Evolutionary conservation across 2,797 vertebrate species (phyloP).

Genomic region (Apogon hyalosoma): DNA sequence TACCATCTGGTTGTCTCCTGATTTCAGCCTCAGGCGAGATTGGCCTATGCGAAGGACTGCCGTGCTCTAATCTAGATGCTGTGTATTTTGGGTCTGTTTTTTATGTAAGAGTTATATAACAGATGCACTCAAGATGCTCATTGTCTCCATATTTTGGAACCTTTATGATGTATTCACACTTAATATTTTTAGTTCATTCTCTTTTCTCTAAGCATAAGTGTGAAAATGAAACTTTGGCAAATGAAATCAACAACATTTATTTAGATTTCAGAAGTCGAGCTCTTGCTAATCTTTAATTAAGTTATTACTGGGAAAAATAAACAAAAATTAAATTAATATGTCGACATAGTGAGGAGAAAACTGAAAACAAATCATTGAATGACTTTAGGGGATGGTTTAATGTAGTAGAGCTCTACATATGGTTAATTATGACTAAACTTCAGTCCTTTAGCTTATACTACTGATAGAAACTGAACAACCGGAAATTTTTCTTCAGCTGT

Average conservation of each 20-base stretch:
- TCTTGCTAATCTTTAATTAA: constrained; percentile 8
- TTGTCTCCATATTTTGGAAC: constrained; percentile 31
- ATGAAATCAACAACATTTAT: constrained; percentile 1
- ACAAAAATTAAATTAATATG: background rate
- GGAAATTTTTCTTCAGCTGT: constrained; percentile 19
- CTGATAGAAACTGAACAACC: constrained; percentile 15
- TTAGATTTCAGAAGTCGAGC: background rate
- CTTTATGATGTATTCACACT: constrained; percentile 24
- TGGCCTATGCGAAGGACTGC: constrained; percentile 39
- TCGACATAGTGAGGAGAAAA: constrained; percentile 3
- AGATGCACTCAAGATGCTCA: constrained; percentile 28
- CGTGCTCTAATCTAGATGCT: constrained; percentile 40
- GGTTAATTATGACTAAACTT: constrained; percentile 9
- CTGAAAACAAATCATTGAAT: background rate
- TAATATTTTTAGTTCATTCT: constrained; percentile 11
- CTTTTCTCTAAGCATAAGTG: constrained; percentile 7
- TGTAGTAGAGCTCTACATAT: background rate
- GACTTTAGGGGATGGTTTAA: background rate
- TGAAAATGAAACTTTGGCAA: background rate
- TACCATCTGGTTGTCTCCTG: constrained; percentile 66
- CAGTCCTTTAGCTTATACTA: constrained; percentile 6
- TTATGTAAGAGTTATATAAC: constrained; percentile 68
- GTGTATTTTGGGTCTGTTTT: constrained; percentile 48
- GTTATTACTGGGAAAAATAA: background rate
- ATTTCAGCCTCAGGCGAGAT: constrained; percentile 59